Base-by-base conservation (phyloP, 2,113 vertebrate species). In the Stegastes partitus region DNA sequence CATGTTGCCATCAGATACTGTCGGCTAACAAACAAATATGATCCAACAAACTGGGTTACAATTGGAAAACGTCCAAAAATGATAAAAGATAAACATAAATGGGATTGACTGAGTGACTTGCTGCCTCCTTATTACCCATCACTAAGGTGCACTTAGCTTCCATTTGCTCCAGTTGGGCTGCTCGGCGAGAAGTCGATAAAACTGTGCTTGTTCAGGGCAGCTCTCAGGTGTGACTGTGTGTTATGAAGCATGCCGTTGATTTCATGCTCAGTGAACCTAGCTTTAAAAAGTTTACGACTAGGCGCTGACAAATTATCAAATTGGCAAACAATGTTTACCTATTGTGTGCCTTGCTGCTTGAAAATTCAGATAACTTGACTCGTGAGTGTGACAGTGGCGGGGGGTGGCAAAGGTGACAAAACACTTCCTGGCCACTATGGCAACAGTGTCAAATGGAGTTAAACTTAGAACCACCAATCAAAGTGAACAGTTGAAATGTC, bases 191-290 rank as follows among this genome's bases (percentile, higher is more conserved):
- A 5, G 25, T n/a, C 18, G 56, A 66, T 79, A 47, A 76, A 81
- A 56, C 72, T 37, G 16, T 28, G 39, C 53, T 64, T 58, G 56
- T 75, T 68, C 57, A 12, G 47, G 54, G 71, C 34, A 16, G 61
- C 79, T 87, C 67, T 84, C 56, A 62, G 61, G 76, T 85, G 82
- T 68, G 74, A 76, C 59, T 54, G 25, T 54, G 72, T 16, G 23
- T 73, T 45, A 31, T 65, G 74, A 79, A 64, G 3, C 68, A 25
- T 51, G 63, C 23, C 14, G 42, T 21, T 55, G 22, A 54, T 71
- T 77, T 83, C 49, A 61, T 58, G 63, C 66, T 76, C 69, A 18
- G 49, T 56, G 54, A 80, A 49, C 18, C 25, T 34, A 39, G 19
- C 50, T 44, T 55, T 26, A 58, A 59, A 62, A 67, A 68, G 18